Evolutionary conservation across 2,113 vertebrate species (phyloP), one percentile per base, ranked within the genome.

Genomic region (Noctilio leporinus): DNA sequence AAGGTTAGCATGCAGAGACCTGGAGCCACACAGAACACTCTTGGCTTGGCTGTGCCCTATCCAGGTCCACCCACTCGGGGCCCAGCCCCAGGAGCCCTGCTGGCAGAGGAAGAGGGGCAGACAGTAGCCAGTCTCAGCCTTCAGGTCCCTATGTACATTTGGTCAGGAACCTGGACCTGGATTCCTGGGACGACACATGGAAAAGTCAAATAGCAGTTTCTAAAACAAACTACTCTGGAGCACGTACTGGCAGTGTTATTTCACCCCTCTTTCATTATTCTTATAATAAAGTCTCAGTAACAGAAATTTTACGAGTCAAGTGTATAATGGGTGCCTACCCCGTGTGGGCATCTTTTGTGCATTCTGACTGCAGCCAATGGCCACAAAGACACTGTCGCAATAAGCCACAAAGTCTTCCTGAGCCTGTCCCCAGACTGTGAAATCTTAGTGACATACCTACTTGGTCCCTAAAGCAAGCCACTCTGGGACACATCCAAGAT

Each of bases 311-410:
- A 38, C 22, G 59, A 49, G 67, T 45, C 15, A 0, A 8, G 17
- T 16, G 0, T 28, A 11, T 14, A 10, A n/a, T 0, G 0, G 30
- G 28, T 12, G 11, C 28, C 14, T 26, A 28, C 17, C 10, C 3
- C 0, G 4, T 2, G 6, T 1, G 17, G 59, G n/a, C 30, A 15
- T 33, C 20, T n/a, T 20, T 20, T 22, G 12, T 10, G 4, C 57
- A 12, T 1, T 0, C 12, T 0, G 0, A 28, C 69, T 4, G 2
- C 2, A 43, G 89, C 43, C 4, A 0, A n/a, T 0, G 1, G 53
- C 43, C 47, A 43, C 70, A 10, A 2, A 1, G 65, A 45, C 5
- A 7, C 2, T 30, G 28, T 51, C 26, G 24, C 1, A 0, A 62
- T 3, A 49, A 22, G 75, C 6, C 43, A 20, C 16, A 1, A 43